Evolutionary conservation across 2,888 invertebrate genomes (phyloP).

Genomic region (Macrophya alboannulata): DNA sequence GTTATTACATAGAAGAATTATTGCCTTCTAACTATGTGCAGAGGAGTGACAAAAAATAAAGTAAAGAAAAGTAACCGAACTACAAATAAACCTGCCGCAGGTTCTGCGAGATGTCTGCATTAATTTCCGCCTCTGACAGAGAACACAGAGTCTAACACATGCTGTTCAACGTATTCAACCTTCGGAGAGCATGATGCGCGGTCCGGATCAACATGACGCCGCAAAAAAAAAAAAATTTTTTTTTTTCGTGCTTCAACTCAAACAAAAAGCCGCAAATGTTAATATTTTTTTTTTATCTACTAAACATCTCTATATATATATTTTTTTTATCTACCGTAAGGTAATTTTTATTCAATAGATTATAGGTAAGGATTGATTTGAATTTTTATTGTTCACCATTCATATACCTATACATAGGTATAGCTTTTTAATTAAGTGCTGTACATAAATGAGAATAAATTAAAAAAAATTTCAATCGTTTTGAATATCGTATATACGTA

Average conservation of each 20-base stretch:
- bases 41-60: background rate
- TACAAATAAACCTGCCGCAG: conserved; percentile 13
- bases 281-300: background rate
- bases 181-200: conserved; percentile 11
- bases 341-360: background rate
- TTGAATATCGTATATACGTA: too few relatives aligned
- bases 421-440: background rate
- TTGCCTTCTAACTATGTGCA: background rate
- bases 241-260: background rate
- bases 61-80: background rate
- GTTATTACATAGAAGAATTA: conserved; percentile 28
- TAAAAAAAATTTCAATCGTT: too few relatives aligned
- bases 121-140: conserved; percentile 30
- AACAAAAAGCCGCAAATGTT: background rate
- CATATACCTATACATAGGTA: too few relatives aligned
- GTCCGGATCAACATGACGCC: conserved; percentile 18
- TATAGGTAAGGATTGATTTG: background rate
- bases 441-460: too few relatives aligned
- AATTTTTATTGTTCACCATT: background rate
- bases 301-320: too few relatives aligned
- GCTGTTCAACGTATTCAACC: background rate
- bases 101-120: conserved; percentile 10
- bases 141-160: conserved; percentile 23
- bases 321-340: background rate
- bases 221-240: background rate